A percentile compares a stretch with the other conserved stretches of the same genome.
Conservation (phyloP, 2,888 invertebrate genomes). For the Campopleginae sp. region DNA sequence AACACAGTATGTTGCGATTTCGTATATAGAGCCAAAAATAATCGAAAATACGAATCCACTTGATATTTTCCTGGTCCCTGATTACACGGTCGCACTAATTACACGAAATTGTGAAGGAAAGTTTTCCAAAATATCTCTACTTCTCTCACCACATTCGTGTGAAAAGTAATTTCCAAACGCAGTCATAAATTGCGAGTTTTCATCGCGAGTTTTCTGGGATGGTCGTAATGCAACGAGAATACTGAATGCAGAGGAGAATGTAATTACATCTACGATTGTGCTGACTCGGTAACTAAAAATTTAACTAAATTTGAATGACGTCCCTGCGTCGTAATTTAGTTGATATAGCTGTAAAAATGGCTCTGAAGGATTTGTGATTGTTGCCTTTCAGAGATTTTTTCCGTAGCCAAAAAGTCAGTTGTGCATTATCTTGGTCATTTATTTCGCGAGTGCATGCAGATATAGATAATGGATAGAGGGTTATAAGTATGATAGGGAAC, state of each 20-base stretch:
- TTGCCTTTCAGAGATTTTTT: not conserved
- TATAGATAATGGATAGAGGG: not conserved
- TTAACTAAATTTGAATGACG: not conserved
- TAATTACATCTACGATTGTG: conserved; percentile 3
- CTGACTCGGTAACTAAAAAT: not conserved
- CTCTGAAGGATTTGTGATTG: not conserved
- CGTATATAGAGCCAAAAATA: not conserved
- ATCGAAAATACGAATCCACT: not conserved
- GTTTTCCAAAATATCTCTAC: conserved; percentile 8
- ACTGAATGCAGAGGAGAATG: not conserved
- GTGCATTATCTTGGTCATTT: not conserved
- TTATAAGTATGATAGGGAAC: not conserved
- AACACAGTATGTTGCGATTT: not conserved
- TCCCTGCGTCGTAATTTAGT: not conserved
- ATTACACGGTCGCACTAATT: conserved; percentile 35
- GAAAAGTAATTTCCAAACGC: conserved; percentile 25
- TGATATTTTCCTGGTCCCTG: conserved; percentile 13
- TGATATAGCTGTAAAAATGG: not conserved
- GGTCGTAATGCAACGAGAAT: conserved; percentile 14
- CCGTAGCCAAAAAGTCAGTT: not conserved
- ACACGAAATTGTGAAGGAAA: not conserved
- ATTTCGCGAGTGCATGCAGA: not conserved
- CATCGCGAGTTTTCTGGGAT: not conserved
- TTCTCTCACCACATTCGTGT: not conserved
- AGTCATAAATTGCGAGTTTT: conserved; percentile 10